Evolutionary conservation across 2,113 vertebrate species (phyloP).

Genomic region (Oostethus manadensis): DNA sequence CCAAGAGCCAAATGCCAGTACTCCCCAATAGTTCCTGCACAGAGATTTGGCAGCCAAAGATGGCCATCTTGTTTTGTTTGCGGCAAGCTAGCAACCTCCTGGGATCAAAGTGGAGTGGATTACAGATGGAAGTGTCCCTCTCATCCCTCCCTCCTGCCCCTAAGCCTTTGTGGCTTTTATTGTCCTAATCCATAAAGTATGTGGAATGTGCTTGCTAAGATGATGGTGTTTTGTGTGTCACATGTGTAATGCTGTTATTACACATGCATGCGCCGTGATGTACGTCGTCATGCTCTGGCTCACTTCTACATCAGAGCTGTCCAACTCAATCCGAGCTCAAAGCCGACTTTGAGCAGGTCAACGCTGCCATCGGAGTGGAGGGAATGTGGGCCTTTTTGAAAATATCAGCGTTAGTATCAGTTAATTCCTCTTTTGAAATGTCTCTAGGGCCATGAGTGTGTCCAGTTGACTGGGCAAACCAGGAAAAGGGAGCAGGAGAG

Average conservation of each 20-base stretch:
- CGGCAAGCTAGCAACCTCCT: slow-evolving; percentile 18
- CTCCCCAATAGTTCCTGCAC: not conserved
- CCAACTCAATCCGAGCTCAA: too few species aligned
- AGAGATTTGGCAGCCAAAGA: slow-evolving; percentile 21
- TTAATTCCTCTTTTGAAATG: too few species aligned
- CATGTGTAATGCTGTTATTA: not conserved
- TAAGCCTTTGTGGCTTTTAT: slow-evolving; percentile 47
- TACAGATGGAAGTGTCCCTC: slow-evolving; percentile 46
- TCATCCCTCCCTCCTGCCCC: slow-evolving; percentile 20
- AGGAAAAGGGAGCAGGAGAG: too few species aligned
- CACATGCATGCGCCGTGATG: too few species aligned
- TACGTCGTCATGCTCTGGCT: too few species aligned
- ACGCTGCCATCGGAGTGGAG: too few species aligned
- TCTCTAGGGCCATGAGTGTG: too few species aligned
- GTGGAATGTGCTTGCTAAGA: slow-evolving; percentile 42
- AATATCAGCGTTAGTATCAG: too few species aligned
- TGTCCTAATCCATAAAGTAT: slow-evolving; percentile 58
- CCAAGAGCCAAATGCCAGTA: not conserved
- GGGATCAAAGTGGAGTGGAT: slow-evolving; percentile 54
- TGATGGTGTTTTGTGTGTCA: slow-evolving; percentile 12
- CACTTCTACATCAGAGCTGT: too few species aligned
- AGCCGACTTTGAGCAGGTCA: too few species aligned
- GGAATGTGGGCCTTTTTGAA: too few species aligned
- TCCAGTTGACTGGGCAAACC: too few species aligned
- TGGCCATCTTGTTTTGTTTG: slow-evolving; percentile 40